A percentile compares a stretch with the other conserved stretches of the same genome.
phyloP scores from a whole-genome alignment of 2,113 vertebrate genomes.

The Peromyscus leucopus region DNA sequence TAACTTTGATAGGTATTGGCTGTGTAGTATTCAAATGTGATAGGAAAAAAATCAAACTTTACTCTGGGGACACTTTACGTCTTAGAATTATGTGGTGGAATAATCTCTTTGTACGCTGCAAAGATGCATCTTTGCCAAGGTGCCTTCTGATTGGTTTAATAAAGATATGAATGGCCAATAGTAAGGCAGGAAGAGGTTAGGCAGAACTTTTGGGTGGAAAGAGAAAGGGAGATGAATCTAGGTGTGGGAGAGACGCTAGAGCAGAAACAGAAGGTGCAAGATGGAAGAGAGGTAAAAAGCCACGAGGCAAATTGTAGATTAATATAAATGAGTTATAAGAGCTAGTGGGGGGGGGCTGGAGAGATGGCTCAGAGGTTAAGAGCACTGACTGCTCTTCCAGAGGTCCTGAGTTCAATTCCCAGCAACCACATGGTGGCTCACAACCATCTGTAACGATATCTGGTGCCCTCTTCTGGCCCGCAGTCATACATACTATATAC shows the following conservation, averaged over 20 bases:
- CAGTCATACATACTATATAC: too few relatives aligned
- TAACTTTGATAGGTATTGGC: not conserved
- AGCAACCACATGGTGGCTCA: too few relatives aligned
- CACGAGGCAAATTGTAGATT: not conserved
- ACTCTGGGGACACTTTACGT: slow-evolving; percentile 38
- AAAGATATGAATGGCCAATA: not conserved
- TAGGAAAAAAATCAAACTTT: not conserved
- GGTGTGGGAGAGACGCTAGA: not conserved
- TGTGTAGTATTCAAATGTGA: not conserved
- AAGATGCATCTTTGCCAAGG: not conserved
- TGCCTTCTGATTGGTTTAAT: not conserved
- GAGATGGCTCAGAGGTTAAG: too few relatives aligned
- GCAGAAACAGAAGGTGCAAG: not conserved
- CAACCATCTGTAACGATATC: too few relatives aligned
- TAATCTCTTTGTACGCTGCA: not conserved
- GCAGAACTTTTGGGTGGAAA: not conserved
- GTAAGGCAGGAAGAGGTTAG: not conserved
- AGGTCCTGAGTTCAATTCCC: too few relatives aligned
- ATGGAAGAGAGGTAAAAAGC: not conserved
- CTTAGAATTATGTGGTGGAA: not conserved
- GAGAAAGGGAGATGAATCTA: not conserved
- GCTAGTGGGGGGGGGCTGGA: not conserved
- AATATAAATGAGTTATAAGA: not conserved
- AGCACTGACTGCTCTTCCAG: too few relatives aligned
- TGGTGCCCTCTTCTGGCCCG: too few relatives aligned